Conservation (phyloP, 2,113 vertebrate genomes). For the Spermophilus dauricus region DNA sequence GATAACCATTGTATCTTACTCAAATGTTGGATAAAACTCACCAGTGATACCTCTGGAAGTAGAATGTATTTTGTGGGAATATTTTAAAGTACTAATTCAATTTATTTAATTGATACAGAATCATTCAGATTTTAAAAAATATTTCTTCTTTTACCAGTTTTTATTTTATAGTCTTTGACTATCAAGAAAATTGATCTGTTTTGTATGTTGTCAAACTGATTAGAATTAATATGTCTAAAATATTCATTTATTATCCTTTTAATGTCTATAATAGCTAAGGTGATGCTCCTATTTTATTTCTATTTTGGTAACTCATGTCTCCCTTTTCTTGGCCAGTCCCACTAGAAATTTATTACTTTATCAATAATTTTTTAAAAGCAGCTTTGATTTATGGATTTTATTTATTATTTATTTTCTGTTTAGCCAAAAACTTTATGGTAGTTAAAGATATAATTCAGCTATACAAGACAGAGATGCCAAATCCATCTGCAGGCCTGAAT, state of each 20-base stretch:
- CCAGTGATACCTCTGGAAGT: not conserved
- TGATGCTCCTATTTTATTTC: not conserved
- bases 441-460: not conserved
- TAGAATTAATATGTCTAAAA: constrained; percentile 19
- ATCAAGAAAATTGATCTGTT: not conserved
- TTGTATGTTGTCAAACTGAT: constrained; percentile 23
- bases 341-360: constrained; percentile 30
- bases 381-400: not conserved
- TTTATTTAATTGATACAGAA: not conserved
- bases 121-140: not conserved
- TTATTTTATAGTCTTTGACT: constrained; percentile 21
- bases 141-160: not conserved
- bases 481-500: not conserved
- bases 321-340: not conserved
- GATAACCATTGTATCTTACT: not conserved
- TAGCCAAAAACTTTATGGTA: constrained; percentile 16
- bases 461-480: not conserved
- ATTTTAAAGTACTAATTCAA: not conserved
- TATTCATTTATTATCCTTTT: constrained; percentile 18
- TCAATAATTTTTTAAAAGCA: not conserved
- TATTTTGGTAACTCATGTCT: not conserved
- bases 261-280: not conserved
- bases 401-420: constrained; percentile 33
- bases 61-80: not conserved
- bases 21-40: not conserved